Evolutionary conservation across 2,113 vertebrate genomes (phyloP).

Genomic region (Amblyornis subalaris): DNA sequence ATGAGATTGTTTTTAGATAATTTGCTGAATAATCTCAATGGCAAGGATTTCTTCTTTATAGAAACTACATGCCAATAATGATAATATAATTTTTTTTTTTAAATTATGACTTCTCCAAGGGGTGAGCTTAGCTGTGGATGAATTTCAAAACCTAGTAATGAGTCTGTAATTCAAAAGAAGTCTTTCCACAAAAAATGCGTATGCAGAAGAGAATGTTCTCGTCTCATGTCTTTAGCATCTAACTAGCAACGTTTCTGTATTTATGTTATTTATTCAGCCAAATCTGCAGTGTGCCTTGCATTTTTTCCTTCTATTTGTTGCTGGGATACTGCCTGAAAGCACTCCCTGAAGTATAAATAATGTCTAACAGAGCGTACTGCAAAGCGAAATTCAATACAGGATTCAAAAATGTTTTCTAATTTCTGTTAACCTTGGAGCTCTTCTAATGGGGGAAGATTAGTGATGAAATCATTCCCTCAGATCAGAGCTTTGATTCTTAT

Average conservation of each 20-base stretch:
- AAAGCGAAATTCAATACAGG: neutral
- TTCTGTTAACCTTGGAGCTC: conserved; percentile 45
- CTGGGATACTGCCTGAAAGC: conserved; percentile 53
- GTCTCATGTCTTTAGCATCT: neutral
- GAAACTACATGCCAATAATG: neutral
- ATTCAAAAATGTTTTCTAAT: conserved; percentile 28
- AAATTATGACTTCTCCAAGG: neutral
- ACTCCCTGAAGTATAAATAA: conserved; percentile 51
- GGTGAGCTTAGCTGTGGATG: neutral
- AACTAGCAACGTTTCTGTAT: neutral
- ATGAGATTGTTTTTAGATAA: neutral
- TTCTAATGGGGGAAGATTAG: neutral
- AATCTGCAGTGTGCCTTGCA: conserved; percentile 24
- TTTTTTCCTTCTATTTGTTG: conserved; percentile 43
- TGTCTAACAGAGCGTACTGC: neutral
- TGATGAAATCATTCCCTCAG: neutral
- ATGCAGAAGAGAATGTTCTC: conserved; percentile 19
- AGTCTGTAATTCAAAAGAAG: neutral
- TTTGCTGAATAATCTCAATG: neutral
- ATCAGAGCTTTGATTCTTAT: conserved; percentile 43
- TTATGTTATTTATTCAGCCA: conserved; percentile 47
- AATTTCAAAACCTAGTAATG: neutral
- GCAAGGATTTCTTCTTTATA: neutral
- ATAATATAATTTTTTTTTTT: neutral
- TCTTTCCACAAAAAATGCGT: neutral